A percentile compares a stretch with the other conserved stretches of the same genome.
Evolutionary conservation across 2,888 invertebrate genomes (phyloP).

Genomic region (Coelinius sp.): DNA sequence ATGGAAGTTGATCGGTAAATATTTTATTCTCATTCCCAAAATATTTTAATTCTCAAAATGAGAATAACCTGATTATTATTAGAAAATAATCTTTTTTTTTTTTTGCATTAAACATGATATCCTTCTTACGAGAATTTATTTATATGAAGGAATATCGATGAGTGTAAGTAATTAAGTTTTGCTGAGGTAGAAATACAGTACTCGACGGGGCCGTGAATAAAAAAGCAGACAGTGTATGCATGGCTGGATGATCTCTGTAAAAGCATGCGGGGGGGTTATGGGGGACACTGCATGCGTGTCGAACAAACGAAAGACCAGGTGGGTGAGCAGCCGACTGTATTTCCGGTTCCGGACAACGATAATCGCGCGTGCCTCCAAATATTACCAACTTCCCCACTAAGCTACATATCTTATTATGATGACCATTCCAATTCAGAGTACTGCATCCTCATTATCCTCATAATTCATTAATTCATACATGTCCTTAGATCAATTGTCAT

Average conservation of each 20-base stretch:
- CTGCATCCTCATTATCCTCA: background rate
- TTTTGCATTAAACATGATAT: background rate
- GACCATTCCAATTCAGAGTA: slow-evolving; percentile 4
- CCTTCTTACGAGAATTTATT: background rate
- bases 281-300: slow-evolving; percentile 26
- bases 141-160: background rate
- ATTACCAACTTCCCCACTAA: background rate
- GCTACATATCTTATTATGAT: background rate
- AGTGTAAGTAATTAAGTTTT: background rate
- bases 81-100: no score
- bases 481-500: slow-evolving; percentile 5
- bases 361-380: slow-evolving; percentile 60
- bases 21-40: no score
- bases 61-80: no score
- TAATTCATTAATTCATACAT: background rate
- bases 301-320: slow-evolving; percentile 61
- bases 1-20: no score
- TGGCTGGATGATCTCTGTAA: slow-evolving; percentile 31
- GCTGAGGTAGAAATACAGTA: background rate
- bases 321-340: slow-evolving; percentile 68
- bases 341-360: slow-evolving; percentile 68
- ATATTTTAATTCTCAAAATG: no score
- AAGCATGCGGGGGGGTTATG: slow-evolving; percentile 34
- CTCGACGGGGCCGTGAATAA: slow-evolving; percentile 2
- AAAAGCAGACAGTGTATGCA: background rate